These are phyloP conservation scores for Ctenodactylus gundi DNA, from an alignment of 2,113 vertebrate genomes.

Conservation along the genomic window DNA sequence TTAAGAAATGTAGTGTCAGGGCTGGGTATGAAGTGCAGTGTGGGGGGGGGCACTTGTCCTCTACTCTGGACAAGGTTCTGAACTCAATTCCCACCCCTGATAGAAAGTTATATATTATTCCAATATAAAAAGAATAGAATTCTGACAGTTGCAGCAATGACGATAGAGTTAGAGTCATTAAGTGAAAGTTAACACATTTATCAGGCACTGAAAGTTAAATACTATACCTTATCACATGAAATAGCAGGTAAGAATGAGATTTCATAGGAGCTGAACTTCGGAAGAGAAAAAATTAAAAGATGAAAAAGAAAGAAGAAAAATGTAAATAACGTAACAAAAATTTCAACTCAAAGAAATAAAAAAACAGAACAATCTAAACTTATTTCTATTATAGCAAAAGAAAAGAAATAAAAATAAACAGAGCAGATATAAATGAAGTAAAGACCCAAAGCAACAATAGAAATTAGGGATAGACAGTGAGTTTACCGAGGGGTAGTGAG, in stretches of 20 bases:
- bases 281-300: not conserved
- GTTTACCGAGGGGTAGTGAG: not conserved
- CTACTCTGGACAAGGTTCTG: no score
- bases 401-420: not conserved
- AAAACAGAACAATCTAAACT: not conserved
- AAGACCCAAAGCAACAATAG: not conserved
- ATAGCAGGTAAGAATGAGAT: not conserved
- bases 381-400: not conserved
- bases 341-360: not conserved
- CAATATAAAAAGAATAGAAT: not conserved
- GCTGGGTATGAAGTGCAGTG: not conserved
- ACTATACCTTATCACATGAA: not conserved
- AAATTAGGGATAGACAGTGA: no score
- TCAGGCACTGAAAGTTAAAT: not conserved
- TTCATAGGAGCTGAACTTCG: not conserved
- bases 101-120: not conserved
- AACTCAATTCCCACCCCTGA: not conserved
- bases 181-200: not conserved
- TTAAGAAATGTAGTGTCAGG: not conserved
- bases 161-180: not conserved
- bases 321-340: not conserved
- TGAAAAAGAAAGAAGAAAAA: not conserved
- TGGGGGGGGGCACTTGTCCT: no score
- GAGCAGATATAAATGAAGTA: not conserved
- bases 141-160: not conserved